phyloP scores from a whole-genome alignment of 2,797 vertebrate genomes.

The Malurus splendens region DNA sequence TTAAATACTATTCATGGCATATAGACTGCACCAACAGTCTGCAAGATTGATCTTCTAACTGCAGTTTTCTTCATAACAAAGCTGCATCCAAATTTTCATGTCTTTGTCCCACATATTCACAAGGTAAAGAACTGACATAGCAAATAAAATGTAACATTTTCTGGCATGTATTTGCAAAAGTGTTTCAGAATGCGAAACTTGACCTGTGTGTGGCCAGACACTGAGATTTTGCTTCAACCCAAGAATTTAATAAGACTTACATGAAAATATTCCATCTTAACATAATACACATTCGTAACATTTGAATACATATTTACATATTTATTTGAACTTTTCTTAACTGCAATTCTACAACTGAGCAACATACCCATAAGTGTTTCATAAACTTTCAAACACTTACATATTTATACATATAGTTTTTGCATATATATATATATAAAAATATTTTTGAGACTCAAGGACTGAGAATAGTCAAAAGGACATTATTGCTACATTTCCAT shows the following conservation, averaged over 20 bases:
- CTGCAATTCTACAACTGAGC: slow-evolving; percentile 65
- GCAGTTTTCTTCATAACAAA: background rate
- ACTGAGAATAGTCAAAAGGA: slow-evolving; percentile 73
- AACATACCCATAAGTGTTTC: slow-evolving; percentile 62
- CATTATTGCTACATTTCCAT: slow-evolving; percentile 80
- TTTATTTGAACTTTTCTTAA: slow-evolving; percentile 76
- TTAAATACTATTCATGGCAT: background rate
- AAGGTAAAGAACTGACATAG: background rate
- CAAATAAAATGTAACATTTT: background rate
- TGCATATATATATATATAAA: slow-evolving; percentile 70
- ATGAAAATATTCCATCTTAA: slow-evolving; percentile 35
- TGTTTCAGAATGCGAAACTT: background rate
- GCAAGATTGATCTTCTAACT: background rate
- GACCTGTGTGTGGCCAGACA: background rate
- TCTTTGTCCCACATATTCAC: background rate
- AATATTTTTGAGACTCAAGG: slow-evolving; percentile 76
- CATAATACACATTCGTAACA: background rate
- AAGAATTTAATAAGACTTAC: slow-evolving; percentile 20
- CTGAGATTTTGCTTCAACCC: background rate
- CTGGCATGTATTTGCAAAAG: background rate
- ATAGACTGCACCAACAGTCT: background rate
- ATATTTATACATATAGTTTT: slow-evolving; percentile 76
- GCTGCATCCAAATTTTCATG: background rate
- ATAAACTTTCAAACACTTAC: slow-evolving; percentile 65
- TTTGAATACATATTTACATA: slow-evolving; percentile 69